Conservation (phyloP, 92 coral and sea anemone genomes). For the Palythoa grandis region DNA sequence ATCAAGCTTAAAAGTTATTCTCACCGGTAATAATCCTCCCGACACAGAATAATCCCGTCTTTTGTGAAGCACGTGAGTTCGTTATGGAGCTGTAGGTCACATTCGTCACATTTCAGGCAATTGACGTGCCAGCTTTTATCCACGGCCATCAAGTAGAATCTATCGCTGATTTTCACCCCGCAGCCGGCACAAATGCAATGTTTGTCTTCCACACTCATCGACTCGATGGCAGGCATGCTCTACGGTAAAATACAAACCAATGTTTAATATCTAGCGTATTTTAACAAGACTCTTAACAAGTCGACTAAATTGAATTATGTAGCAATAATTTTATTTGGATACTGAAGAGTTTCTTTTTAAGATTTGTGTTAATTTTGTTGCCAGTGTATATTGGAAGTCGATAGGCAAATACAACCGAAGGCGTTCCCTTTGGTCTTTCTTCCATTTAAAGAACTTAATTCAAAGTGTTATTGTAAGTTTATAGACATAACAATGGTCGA, state of each 20-base stretch:
- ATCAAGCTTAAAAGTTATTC: background rate
- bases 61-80: conserved; percentile 93
- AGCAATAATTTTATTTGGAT: background rate
- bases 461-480: conserved; percentile 19
- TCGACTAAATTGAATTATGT: background rate
- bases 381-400: background rate
- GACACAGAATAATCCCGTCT: conserved; percentile 88
- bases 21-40: conserved; percentile 94
- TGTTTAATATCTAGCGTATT: background rate
- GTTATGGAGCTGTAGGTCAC: conserved; percentile 82
- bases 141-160: conserved; percentile 90
- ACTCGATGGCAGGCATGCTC: conserved; percentile 81
- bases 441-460: conserved; percentile 37
- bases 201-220: conserved; percentile 68
- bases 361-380: conserved; percentile 1
- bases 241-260: conserved; percentile 27
- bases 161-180: conserved; percentile 80
- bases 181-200: conserved; percentile 89
- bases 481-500: conserved; percentile 41
- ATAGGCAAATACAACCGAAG: conserved; percentile 32
- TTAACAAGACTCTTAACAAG: background rate
- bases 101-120: conserved; percentile 92
- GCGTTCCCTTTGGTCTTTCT: conserved; percentile 41
- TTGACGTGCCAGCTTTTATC: conserved; percentile 91
- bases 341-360: background rate